Evolutionary conservation across 2,797 vertebrate species (phyloP).

Genomic region (Cryptoblepharus egeriae): DNA sequence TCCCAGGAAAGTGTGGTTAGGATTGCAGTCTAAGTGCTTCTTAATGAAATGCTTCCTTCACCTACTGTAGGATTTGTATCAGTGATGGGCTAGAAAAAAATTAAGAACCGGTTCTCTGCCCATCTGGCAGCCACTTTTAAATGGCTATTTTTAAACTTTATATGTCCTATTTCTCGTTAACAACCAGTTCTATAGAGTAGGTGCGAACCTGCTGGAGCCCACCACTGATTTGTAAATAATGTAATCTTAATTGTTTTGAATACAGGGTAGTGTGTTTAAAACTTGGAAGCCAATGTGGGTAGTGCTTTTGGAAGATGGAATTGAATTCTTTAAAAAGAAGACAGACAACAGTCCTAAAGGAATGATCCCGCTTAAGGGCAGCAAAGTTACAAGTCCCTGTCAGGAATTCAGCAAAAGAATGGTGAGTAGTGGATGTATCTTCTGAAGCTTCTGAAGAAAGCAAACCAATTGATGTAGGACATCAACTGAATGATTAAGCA

Average conservation of each 20-base stretch:
- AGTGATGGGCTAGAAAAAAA: no score
- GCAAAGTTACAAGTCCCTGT: slow-evolving; percentile 85
- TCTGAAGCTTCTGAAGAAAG: no score
- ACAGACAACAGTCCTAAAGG: slow-evolving; percentile 92
- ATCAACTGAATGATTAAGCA: not conserved
- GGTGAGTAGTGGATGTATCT: slow-evolving; percentile 74
- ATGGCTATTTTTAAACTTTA: no score
- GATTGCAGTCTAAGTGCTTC: no score
- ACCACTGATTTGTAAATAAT: not conserved
- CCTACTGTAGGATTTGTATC: not conserved
- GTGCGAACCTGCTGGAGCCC: no score
- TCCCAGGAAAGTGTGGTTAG: no score
- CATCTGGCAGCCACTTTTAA: no score
- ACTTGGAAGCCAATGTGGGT: slow-evolving; percentile 95
- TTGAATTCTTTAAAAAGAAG: slow-evolving; percentile 96
- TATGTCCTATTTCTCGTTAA: no score
- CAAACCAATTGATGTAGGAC: no score
- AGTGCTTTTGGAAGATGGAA: slow-evolving; percentile 89
- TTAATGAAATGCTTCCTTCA: not conserved
- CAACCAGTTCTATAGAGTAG: no score
- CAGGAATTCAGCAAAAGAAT: slow-evolving; percentile 92
- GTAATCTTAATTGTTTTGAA: not conserved
- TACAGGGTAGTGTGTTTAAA: slow-evolving; percentile 90
- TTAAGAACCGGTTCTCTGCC: no score
- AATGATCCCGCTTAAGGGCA: slow-evolving; percentile 93